Evolutionary conservation across 2,113 vertebrate genomes (phyloP).

Genomic region (Eolophus roseicapilla): DNA sequence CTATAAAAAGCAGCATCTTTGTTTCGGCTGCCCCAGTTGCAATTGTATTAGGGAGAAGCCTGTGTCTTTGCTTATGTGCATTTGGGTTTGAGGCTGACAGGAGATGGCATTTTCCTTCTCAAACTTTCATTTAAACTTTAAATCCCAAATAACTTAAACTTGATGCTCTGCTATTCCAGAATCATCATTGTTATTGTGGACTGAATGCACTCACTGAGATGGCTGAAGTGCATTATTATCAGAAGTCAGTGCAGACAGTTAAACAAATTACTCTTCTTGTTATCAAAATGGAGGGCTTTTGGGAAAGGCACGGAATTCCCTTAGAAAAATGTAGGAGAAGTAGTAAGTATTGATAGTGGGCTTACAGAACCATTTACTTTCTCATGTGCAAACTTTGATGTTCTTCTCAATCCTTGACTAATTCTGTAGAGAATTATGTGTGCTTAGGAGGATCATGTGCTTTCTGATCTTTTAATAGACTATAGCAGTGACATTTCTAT

Average conservation of each 20-base stretch:
- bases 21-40: background rate
- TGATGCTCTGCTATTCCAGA: background rate
- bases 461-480: conserved; percentile 55
- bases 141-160: background rate
- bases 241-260: background rate
- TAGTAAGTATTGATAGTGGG: background rate
- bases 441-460: conserved; percentile 46
- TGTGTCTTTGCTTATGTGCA: background rate
- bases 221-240: background rate
- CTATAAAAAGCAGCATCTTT: conserved; percentile 10
- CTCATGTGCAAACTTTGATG: background rate
- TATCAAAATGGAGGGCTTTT: background rate
- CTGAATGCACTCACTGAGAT: background rate
- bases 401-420: background rate
- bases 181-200: background rate
- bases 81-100: background rate
- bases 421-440: conserved; percentile 1
- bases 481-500: background rate
- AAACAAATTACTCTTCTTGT: background rate
- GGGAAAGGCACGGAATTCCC: background rate
- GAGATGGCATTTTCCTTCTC: background rate
- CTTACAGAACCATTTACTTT: background rate
- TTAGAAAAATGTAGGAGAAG: background rate
- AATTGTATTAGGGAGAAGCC: background rate
- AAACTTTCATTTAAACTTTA: background rate